Base-by-base conservation (phyloP, 1,140 invertebrate genomes). In the Dreissena rostriformis region DNA sequence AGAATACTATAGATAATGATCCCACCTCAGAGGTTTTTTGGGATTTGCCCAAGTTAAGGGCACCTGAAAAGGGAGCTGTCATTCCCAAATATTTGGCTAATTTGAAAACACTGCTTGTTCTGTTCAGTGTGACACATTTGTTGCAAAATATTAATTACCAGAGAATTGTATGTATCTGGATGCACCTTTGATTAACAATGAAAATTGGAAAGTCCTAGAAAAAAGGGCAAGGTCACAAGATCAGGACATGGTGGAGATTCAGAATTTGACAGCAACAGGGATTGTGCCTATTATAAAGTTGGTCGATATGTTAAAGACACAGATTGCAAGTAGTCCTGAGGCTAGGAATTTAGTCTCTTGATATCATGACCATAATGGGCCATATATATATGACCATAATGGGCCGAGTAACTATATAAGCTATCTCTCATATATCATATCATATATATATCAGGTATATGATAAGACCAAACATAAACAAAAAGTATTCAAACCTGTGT, bases 91-190 rank as follows among this genome's bases (percentile, higher is more conserved):
- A 51, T 8, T 29, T 82, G 7, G 79, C 79, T 11, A 52, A 66
- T 15, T 52, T 82, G 15, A 82, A 73, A 82, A 82, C 39, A 53
- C 55, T 7, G 71, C 79, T 15, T 73, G 68, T 66, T 53, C 61
- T 15, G 49, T 63, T 65, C 17, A 19, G 17, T 73, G 71, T 67
- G 51, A 28, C 14, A 82, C 63, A 0, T 24, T 82, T 22, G 24
- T 66, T 17, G 0, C 29, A n/a, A 55, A 70, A 12, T 71, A 80
- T 57, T 26, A 70, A 11, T 29, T 80, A 17, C 49, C 66, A 51
- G 22, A 55, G 15, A 73, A 73, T 28, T 82, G 70, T 82, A 24
- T 51, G n/a, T 65, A 67, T 52, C 26, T 67, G 39, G n/a, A 29
- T 11, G n/a, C 79, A n/a, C 57, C 55, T 29, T 5, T 74, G 0